phyloP scores from a whole-genome alignment of 2,888 invertebrate species.

The Drosophila melanosoma region DNA sequence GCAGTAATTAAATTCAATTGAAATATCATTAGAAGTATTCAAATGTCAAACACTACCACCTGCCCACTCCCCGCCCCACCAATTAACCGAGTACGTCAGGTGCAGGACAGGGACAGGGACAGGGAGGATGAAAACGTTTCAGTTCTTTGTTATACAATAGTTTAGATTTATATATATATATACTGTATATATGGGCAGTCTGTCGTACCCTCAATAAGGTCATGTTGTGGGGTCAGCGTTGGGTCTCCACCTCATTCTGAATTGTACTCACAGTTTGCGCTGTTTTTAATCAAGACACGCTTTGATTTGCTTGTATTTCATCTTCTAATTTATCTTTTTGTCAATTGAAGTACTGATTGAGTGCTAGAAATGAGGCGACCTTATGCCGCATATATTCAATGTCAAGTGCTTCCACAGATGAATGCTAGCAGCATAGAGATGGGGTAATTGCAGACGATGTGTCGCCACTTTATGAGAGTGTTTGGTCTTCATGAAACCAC shows the following conservation, averaged over 20 bases:
- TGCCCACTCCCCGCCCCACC: slow-evolving; percentile 19
- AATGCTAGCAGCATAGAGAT: neutral
- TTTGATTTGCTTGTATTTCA: slow-evolving; percentile 45
- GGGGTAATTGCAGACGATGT: slow-evolving; percentile 20
- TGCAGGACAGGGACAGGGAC: slow-evolving; percentile 28
- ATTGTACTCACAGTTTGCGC: slow-evolving; percentile 8
- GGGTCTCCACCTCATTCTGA: slow-evolving; percentile 52
- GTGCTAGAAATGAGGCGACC: slow-evolving; percentile 52
- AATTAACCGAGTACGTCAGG: slow-evolving; percentile 68
- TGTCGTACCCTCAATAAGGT: slow-evolving; percentile 48
- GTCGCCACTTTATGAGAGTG: slow-evolving; percentile 30
- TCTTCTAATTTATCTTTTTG: slow-evolving; percentile 14
- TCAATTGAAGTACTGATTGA: slow-evolving; percentile 64
- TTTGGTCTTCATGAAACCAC: neutral
- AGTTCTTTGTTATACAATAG: slow-evolving; percentile 41
- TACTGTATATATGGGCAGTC: slow-evolving; percentile 3
- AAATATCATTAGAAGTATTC: slow-evolving; percentile 39
- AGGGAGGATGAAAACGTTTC: slow-evolving; percentile 13
- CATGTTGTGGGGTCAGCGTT: slow-evolving; percentile 50
- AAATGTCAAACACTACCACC: slow-evolving; percentile 30
- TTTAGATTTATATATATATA: slow-evolving; percentile 4
- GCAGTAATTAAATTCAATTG: slow-evolving; percentile 71
- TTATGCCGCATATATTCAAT: slow-evolving; percentile 56
- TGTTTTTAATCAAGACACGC: slow-evolving; percentile 41
- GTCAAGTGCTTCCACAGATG: slow-evolving; percentile 59